These are phyloP conservation scores for Acanthopleura granulata DNA, from an alignment of 2,888 invertebrate species.

Conservation along the genomic window DNA sequence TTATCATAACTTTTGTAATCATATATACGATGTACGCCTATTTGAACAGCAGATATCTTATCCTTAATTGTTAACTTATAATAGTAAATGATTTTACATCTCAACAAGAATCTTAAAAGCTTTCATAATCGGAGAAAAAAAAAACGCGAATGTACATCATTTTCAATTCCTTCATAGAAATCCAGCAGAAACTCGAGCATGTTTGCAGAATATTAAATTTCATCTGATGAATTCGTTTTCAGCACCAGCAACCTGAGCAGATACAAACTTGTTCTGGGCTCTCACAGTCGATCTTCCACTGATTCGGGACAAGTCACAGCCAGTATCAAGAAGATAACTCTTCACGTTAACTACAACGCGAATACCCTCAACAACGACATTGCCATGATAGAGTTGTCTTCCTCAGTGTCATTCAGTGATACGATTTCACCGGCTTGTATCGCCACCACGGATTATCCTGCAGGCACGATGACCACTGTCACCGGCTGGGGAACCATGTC, in stretches of 20 bases:
- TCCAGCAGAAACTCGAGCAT: too few species aligned
- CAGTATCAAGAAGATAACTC: not conserved
- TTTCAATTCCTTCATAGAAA: too few species aligned
- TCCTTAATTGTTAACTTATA: too few species aligned
- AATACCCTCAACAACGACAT: slow-evolving; percentile 35
- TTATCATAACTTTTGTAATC: too few species aligned
- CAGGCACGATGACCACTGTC: not conserved
- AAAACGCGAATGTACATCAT: too few species aligned
- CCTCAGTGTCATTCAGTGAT: not conserved
- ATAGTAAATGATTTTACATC: too few species aligned
- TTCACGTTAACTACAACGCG: slow-evolving; percentile 30
- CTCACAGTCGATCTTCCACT: not conserved
- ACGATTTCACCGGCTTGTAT: not conserved
- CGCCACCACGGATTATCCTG: not conserved
- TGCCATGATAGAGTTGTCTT: slow-evolving; percentile 31
- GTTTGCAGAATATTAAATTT: not conserved
- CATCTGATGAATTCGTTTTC: not conserved
- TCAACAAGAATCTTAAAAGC: too few species aligned
- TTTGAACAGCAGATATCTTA: too few species aligned
- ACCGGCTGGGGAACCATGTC: slow-evolving; percentile 12
- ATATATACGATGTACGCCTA: too few species aligned
- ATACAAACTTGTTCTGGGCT: not conserved
- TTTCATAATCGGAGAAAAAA: too few species aligned
- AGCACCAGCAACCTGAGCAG: not conserved
- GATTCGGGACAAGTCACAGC: not conserved